Percentiles rank a stretch among this genome's conserved stretches.
Evolutionary conservation across 2,888 invertebrate genomes (phyloP).

Genomic region (Melolontha melolontha): DNA sequence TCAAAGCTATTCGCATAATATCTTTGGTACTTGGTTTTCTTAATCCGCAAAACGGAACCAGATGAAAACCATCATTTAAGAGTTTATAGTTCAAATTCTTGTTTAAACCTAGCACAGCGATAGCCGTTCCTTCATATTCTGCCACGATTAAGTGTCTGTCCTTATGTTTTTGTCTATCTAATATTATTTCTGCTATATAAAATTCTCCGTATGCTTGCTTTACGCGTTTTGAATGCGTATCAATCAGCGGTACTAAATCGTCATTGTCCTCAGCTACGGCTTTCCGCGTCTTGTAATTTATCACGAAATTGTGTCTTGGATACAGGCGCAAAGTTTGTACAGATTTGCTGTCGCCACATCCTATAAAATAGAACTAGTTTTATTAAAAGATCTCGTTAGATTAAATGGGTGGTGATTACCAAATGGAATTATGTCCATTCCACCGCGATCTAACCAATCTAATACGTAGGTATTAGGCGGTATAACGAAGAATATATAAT

Average conservation of each 20-base stretch:
- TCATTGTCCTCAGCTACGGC: slow-evolving; percentile 83
- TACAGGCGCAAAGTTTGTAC: slow-evolving; percentile 61
- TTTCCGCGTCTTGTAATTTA: slow-evolving; percentile 66
- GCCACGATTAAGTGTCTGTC: slow-evolving; percentile 73
- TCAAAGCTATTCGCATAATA: not conserved
- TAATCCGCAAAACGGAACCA: slow-evolving; percentile 71
- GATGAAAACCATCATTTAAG: slow-evolving; percentile 72
- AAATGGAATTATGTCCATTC: slow-evolving; percentile 57
- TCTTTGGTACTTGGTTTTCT: slow-evolving; percentile 63
- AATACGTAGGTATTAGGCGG: slow-evolving; percentile 61
- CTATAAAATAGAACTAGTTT: not conserved
- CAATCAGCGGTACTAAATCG: slow-evolving; percentile 74
- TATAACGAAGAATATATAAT: slow-evolving; percentile 68
- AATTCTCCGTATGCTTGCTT: slow-evolving; percentile 72
- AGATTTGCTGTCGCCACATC: slow-evolving; percentile 47
- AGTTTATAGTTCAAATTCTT: slow-evolving; percentile 70
- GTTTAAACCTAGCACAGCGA: slow-evolving; percentile 73
- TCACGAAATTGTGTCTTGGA: slow-evolving; percentile 56
- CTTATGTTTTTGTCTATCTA: slow-evolving; percentile 50
- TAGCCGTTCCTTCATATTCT: slow-evolving; percentile 66
- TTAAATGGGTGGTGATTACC: slow-evolving; percentile 40
- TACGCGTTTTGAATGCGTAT: slow-evolving; percentile 67
- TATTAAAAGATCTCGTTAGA: not conserved
- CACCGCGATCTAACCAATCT: slow-evolving; percentile 57
- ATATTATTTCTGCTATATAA: slow-evolving; percentile 77